These are phyloP conservation scores for Pomacea canaliculata DNA, from an alignment of 2,888 invertebrate genomes.

Conservation along the genomic window DNA sequence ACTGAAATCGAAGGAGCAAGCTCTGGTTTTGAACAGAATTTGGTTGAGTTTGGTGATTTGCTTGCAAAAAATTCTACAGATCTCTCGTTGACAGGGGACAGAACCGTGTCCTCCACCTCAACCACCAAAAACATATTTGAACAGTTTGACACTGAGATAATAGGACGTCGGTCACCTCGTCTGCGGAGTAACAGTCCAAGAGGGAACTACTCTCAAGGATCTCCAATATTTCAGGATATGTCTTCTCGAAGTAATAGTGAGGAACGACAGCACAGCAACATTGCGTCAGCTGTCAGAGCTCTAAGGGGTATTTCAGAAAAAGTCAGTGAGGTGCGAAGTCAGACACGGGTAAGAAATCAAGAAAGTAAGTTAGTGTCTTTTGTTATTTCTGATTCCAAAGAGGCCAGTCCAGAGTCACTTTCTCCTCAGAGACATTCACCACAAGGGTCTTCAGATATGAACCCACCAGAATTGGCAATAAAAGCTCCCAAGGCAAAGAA, in stretches of 20 bases:
- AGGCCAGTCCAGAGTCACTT: conserved; percentile 7
- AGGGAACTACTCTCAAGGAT: background rate
- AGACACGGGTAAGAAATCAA: no score
- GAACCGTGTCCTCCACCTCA: background rate
- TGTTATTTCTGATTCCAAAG: background rate
- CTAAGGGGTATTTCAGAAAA: conserved; percentile 21
- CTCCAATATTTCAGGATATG: background rate
- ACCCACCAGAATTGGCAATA: conserved; percentile 3
- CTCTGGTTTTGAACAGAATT: no score
- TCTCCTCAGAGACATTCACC: conserved; percentile 22
- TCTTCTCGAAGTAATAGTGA: conserved; percentile 2
- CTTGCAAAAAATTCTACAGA: background rate
- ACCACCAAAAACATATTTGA: conserved; percentile 31
- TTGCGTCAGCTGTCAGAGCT: conserved; percentile 21
- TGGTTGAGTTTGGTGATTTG: background rate
- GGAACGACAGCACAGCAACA: conserved; percentile 16
- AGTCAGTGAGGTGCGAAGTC: conserved; percentile 7
- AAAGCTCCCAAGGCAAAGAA: conserved; percentile 3
- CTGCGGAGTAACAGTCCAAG: conserved; percentile 16
- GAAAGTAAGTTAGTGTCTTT: background rate
- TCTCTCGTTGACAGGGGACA: background rate
- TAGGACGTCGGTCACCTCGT: conserved; percentile 18
- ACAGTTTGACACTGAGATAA: conserved; percentile 26
- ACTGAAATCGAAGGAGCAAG: background rate
- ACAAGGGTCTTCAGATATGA: conserved; percentile 4